Conservation (phyloP, 2,888 invertebrate genomes). For the Diaphora mendica region DNA sequence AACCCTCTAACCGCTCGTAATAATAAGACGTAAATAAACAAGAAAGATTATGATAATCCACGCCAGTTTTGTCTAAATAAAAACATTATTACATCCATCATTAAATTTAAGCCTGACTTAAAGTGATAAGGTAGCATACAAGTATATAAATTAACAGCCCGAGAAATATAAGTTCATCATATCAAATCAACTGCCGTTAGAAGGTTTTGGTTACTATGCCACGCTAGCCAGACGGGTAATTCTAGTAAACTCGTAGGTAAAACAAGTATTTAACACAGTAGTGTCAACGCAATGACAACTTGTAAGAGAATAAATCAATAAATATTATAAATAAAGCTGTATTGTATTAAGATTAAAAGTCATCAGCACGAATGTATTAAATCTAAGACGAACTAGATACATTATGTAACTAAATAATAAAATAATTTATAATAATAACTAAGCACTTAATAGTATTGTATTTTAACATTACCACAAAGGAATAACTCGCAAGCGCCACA, state of each 20-base stretch:
- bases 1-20: not conserved
- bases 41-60: not conserved
- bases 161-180: not conserved
- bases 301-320: not conserved
- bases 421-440: too few relatives aligned
- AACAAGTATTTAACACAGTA: not conserved
- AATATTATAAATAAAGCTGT: too few relatives aligned
- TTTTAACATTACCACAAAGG: constrained; percentile 15
- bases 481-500: constrained; percentile 14
- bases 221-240: too few relatives aligned
- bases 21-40: not conserved
- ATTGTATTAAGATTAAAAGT: not conserved
- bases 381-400: not conserved
- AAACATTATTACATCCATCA: not conserved
- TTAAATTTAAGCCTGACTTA: not conserved
- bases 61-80: not conserved
- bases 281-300: not conserved
- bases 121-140: not conserved
- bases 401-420: too few relatives aligned
- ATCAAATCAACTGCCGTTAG: too few relatives aligned
- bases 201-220: too few relatives aligned
- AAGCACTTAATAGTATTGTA: not conserved
- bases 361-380: not conserved
- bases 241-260: not conserved
- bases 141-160: not conserved